Evolutionary conservation across 2,888 invertebrate species (phyloP).

Genomic region (Amaurobius ferox): DNA sequence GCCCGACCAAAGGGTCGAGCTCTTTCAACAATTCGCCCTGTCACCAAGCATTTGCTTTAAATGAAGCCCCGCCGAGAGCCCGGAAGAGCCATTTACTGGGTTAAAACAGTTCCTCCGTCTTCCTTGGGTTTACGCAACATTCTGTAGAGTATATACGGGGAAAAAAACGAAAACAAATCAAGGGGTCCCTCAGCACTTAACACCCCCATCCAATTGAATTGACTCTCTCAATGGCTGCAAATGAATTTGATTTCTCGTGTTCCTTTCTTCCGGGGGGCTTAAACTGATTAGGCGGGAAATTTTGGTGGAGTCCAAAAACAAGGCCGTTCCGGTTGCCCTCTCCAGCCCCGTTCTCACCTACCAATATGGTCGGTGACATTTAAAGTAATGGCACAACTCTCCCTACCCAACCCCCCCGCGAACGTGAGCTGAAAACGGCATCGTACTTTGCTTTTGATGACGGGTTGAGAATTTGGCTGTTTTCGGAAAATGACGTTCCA

Average conservation of each 20-base stretch:
- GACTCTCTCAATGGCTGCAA: conserved; percentile 62
- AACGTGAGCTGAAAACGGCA: conserved; percentile 61
- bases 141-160: neutral
- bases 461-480: neutral
- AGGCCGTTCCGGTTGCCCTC: conserved; percentile 40
- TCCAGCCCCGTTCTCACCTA: neutral
- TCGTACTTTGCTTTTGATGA: conserved; percentile 18
- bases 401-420: neutral
- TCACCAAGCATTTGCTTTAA: conserved; percentile 61
- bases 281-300: conserved; percentile 69
- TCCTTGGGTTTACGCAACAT: conserved; percentile 2
- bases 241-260: conserved; percentile 66
- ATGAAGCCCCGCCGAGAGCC: conserved; percentile 23
- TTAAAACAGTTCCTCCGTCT: conserved; percentile 42
- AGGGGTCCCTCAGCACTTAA: conserved; percentile 30
- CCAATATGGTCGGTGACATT: conserved; percentile 57
- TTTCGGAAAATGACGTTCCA: neutral
- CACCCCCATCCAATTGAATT: conserved; percentile 61
- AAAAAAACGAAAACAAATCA: conserved; percentile 10
- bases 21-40: conserved; percentile 44
- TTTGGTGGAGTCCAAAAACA: conserved; percentile 52
- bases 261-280: conserved; percentile 24
- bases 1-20: conserved; percentile 33
- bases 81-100: conserved; percentile 50
- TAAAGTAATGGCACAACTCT: conserved; percentile 18